Conservation (phyloP, 2,113 vertebrate species). For the Urocolius indicus region DNA sequence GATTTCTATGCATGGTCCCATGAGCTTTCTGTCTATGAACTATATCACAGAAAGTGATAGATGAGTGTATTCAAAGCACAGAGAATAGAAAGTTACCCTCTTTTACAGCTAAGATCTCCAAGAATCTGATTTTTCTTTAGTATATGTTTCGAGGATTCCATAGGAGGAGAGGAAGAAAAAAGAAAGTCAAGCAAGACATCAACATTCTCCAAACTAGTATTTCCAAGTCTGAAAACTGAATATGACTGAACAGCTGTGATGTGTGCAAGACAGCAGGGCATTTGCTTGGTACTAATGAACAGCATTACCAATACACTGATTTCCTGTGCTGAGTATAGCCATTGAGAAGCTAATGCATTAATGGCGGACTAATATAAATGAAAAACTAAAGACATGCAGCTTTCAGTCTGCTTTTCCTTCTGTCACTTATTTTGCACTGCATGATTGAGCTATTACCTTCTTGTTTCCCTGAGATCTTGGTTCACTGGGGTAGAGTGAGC, state of each 20-base stretch:
- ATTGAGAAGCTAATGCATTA: constrained; percentile 47
- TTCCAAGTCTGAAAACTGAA: constrained; percentile 2
- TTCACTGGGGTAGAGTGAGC: constrained; percentile 74
- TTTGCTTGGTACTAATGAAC: constrained; percentile 18
- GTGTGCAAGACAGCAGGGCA: background rate
- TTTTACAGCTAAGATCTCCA: background rate
- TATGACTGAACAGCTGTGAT: constrained; percentile 22
- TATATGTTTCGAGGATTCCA: background rate
- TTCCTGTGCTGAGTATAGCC: background rate
- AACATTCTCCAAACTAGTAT: background rate
- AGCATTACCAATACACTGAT: background rate
- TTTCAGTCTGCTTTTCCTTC: constrained; percentile 70
- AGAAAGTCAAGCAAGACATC: background rate
- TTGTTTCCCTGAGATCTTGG: constrained; percentile 64
- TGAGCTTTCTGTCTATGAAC: constrained; percentile 5
- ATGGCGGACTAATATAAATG: constrained; percentile 49
- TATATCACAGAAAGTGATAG: background rate
- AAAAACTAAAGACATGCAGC: constrained; percentile 67
- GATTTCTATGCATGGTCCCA: background rate
- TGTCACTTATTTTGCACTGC: constrained; percentile 69
- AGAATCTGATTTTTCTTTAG: background rate
- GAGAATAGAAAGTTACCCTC: background rate
- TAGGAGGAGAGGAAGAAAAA: rapidly evolving
- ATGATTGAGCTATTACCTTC: constrained; percentile 72
- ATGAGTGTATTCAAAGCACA: background rate